These are phyloP conservation scores for Standfussiana lucernea DNA, from an alignment of 2,888 invertebrate genomes.

Conservation along the genomic window DNA sequence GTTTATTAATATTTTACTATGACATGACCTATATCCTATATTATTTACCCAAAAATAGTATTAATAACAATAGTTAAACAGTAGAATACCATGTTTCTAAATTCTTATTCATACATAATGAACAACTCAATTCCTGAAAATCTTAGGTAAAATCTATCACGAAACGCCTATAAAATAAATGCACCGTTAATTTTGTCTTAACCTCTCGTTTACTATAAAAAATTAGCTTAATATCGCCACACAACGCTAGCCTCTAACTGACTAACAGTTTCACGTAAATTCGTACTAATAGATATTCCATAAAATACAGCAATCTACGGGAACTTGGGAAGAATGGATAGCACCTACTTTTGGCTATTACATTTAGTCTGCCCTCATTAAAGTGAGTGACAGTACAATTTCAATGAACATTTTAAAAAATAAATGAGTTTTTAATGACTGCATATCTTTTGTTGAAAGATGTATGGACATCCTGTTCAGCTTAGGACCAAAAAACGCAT, in stretches of 20 bases:
- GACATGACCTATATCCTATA: neutral
- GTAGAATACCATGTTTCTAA: neutral
- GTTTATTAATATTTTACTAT: neutral
- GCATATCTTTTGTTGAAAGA: constrained; percentile 42
- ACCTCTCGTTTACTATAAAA: constrained; percentile 27
- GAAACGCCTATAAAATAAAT: constrained; percentile 23
- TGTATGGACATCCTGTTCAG: constrained; percentile 41
- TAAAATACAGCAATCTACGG: neutral
- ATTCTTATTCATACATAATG: neutral
- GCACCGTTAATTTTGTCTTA: constrained; percentile 37
- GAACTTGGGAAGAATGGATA: neutral
- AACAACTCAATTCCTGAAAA: neutral
- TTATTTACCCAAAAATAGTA: constrained; percentile 1
- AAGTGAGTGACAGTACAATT: constrained; percentile 30
- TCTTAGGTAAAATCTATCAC: constrained; percentile 40
- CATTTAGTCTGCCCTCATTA: constrained; percentile 19
- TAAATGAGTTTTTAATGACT: constrained; percentile 31
- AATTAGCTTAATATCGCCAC: constrained; percentile 1
- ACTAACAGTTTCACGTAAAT: neutral
- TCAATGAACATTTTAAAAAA: constrained; percentile 38
- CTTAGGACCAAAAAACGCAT: constrained; percentile 54
- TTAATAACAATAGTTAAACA: neutral
- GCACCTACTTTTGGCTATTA: constrained; percentile 13
- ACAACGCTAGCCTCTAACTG: neutral
- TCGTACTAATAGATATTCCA: constrained; percentile 11